Evolutionary conservation across 2,113 vertebrate genomes (phyloP), one percentile per base, ranked within the genome.

Genomic region (Aspidoscelis tigris): DNA sequence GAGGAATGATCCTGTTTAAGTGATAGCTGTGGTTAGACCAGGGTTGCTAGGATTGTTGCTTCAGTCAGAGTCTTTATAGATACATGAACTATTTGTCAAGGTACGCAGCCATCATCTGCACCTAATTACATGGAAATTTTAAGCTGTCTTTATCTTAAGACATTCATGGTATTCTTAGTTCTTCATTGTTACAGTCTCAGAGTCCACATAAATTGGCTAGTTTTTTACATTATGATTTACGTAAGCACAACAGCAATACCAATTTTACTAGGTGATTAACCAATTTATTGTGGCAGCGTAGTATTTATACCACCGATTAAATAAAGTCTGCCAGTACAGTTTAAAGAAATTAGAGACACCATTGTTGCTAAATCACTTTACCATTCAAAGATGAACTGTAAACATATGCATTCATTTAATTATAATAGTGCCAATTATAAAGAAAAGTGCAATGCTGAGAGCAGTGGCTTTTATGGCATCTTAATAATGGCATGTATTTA

Each of bases 401-500:
- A 97, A 97, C 96, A 98, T 96, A 96, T 97, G 97, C 95, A 96
- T 95, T 95, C 92, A 94, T 96, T 97, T 96, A 96, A 96, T 95
- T 95, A 96, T 96, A 97, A 95, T 94, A 95, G 95, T 96, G 94
- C 93, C 95, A 96, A 96, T 97, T 96, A 96, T 96, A 96, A 70
- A 95, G 94, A 96, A 97, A 95, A 96, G 95, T 93, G 95, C 95
- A 95, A 95, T 73, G 82, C 91, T 24, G 93, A 94, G 94, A 94
- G 94, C 92, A 95, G 95, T 90, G 95, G 95, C 96, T 97, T 97
- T 97, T 95, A 96, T 96, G 96, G 95, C 96, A 97, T 97, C 95
- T 93, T 96, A 96, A 96, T 96, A 96, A 97, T 96, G 96, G 96
- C 95, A 93, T 96, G 96, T 96, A 96, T 97, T 97, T 97, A 97